Conservation (phyloP, 2,888 invertebrate species). For the Mesorhabditis sp. region DNA sequence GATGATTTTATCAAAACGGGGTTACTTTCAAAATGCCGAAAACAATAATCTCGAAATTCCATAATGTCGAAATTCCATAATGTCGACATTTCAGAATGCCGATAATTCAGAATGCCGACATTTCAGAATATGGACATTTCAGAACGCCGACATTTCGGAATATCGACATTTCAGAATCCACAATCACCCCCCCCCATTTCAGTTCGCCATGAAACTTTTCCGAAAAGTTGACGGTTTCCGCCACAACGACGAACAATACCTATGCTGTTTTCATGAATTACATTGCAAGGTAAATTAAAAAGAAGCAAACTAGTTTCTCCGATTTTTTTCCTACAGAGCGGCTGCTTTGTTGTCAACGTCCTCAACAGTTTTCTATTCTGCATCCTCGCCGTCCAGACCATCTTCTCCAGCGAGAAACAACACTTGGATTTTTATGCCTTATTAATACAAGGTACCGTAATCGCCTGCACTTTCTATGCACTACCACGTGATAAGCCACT, state of each 20-base stretch:
- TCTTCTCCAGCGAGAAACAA: not conserved
- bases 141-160: not conserved
- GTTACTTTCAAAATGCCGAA: no score
- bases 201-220: not conserved
- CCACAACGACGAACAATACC: not conserved
- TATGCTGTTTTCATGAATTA: not conserved
- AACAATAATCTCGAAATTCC: no score
- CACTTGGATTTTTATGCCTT: not conserved
- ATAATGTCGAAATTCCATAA: no score
- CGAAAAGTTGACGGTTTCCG: not conserved
- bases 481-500: not conserved
- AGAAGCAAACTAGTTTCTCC: not conserved
- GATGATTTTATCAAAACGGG: no score
- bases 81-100: no score
- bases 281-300: constrained; percentile 5
- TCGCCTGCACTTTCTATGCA: not conserved
- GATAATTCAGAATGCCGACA: no score
- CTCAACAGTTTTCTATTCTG: not conserved
- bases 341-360: not conserved
- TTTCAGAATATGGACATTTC: no score
- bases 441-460: not conserved
- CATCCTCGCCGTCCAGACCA: not conserved
- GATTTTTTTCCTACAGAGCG: not conserved
- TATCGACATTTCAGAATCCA: not conserved
- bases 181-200: not conserved